Evolutionary conservation across 2,888 invertebrate species (phyloP), one percentile per base, ranked within the genome.

Genomic region (Arctia plantaginis): DNA sequence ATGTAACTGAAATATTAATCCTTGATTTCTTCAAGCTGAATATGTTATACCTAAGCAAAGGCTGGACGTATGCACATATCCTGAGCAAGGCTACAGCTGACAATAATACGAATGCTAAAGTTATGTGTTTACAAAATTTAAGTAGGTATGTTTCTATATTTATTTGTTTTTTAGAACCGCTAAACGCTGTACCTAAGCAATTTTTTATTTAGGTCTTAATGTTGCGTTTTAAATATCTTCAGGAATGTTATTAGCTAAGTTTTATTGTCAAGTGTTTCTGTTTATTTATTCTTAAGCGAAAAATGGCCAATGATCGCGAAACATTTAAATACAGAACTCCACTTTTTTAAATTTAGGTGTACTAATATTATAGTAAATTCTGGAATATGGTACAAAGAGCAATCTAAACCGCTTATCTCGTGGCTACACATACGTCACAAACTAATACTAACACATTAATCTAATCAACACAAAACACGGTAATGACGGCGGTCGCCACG

Each of bases 391-490:
- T 66, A 20, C 8, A 13, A 10, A 18, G 10, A 18, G n/a, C 30
- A 8, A 51, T 51, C 23, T 51, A 33, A 3, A 0, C 44, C 44
- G 66, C 74, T 47, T 20, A 6, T 55, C 18, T 73, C 13, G 41
- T 39, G 39, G 78, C 78, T 70, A 12, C 30, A 27, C 69, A 20
- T 8, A 41, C 64, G 70, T 59, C 70, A 39, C 65, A 71, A 27
- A 69, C 59, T 51, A 33, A 47, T 65, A 75, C 55, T 33, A 72
- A 59, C 75, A 87, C 92, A 91, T 92, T 90, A 91, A 92, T 92
- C 90, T 90, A 90, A 90, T 92, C 88, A 90, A 89, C 90, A 90
- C 90, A 91, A 89, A 89, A 93, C 93, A 94, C 90, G 80, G 83
- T 90, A 89, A 90, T 90, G 90, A 83, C 82, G 79, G 85, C 88